Conservation (phyloP, 2,797 vertebrate species). For the Dallia pectoralis region DNA sequence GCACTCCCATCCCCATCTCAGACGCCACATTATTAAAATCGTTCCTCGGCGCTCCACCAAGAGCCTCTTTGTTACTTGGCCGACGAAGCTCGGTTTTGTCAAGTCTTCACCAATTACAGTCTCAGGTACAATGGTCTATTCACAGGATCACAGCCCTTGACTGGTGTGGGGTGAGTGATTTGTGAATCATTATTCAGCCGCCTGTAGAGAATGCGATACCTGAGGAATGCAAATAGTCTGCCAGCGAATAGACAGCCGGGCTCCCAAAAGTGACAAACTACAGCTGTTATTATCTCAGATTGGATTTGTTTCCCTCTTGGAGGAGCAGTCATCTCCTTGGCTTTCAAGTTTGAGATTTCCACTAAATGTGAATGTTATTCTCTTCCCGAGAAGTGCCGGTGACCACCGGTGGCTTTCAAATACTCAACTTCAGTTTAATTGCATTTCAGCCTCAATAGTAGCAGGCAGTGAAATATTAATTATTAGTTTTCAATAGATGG, state of each 20-base stretch:
- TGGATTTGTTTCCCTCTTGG: conserved; percentile 67
- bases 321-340: conserved; percentile 57
- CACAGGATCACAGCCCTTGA: conserved; percentile 97
- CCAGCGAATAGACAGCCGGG: conserved; percentile 86
- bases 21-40: conserved; percentile 99
- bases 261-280: conserved; percentile 86
- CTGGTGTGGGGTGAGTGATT: conserved; percentile 97
- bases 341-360: conserved; percentile 59
- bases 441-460: conserved; percentile 37
- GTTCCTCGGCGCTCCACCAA: conserved; percentile 95
- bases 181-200: conserved; percentile 99
- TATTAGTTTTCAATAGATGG: conserved; percentile 58
- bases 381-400: conserved; percentile 39
- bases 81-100: conserved; percentile 95
- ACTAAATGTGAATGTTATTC: conserved; percentile 65
- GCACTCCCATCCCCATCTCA: conserved; percentile 84
- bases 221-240: conserved; percentile 99
- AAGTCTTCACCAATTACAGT: conserved; percentile 99
- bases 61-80: conserved; percentile 98
- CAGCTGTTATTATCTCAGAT: conserved; percentile 86
- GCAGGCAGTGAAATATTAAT: conserved; percentile 63
- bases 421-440: conserved; percentile 35
- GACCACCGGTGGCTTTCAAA: conserved; percentile 57
- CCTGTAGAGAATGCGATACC: conserved; percentile 93
- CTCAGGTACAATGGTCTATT: conserved; percentile 99